Conservation (phyloP, 2,113 vertebrate genomes). For the Odontesthes bonariensis region DNA sequence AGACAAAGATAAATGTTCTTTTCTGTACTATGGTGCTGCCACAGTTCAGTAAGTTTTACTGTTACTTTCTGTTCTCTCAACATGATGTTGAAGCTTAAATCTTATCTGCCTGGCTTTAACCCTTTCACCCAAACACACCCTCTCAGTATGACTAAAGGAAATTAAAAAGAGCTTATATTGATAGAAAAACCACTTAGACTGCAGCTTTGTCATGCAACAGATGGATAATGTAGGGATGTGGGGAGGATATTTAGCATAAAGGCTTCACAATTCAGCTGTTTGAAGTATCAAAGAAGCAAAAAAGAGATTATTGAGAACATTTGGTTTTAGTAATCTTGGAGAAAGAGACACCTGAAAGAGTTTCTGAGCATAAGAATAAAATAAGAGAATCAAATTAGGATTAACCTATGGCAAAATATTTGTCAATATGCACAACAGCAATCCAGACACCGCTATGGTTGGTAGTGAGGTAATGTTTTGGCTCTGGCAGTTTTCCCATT, state of each 20-base stretch:
- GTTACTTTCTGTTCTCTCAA: background rate
- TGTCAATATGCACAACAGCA: too few species aligned
- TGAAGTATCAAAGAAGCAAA: background rate
- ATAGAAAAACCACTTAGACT: background rate
- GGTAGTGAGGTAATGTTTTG: too few species aligned
- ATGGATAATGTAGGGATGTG: background rate
- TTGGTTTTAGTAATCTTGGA: background rate
- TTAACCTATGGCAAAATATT: too few species aligned
- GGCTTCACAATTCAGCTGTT: background rate
- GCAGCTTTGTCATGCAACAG: slow-evolving; percentile 1
- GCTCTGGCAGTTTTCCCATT: too few species aligned
- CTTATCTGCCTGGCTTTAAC: slow-evolving; percentile 7
- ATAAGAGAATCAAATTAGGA: too few species aligned
- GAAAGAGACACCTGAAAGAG: too few species aligned
- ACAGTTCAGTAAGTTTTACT: background rate
- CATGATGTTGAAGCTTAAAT: background rate
- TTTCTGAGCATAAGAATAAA: too few species aligned
- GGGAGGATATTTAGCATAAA: background rate
- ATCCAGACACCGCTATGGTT: too few species aligned
- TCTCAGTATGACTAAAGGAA: slow-evolving; percentile 3
- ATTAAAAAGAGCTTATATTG: slow-evolving; percentile 12
- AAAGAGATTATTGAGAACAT: background rate
- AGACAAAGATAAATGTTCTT: slow-evolving; percentile 17
- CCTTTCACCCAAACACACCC: background rate
- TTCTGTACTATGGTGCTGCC: background rate